Evolutionary conservation across 2,888 invertebrate species (phyloP).

Genomic region (Nowickia ferox): DNA sequence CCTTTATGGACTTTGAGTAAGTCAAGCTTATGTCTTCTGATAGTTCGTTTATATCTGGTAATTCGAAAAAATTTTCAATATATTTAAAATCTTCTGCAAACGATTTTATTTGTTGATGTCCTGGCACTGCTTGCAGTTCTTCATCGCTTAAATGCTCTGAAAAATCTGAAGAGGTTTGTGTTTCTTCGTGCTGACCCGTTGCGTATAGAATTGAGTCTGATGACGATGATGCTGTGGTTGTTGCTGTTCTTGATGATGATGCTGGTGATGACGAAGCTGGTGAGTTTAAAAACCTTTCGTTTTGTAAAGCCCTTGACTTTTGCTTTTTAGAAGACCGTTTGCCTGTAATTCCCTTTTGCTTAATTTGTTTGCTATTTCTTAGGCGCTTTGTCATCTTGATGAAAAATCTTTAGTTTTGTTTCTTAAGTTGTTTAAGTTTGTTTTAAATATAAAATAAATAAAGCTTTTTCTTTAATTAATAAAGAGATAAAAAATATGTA

Average conservation of each 20-base stretch:
- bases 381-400: background rate
- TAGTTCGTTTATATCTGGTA: slow-evolving; percentile 73
- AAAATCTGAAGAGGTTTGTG: background rate
- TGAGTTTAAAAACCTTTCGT: background rate
- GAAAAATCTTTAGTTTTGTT: background rate
- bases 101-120: background rate
- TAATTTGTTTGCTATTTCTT: background rate
- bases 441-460: background rate
- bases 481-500: background rate
- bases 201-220: background rate
- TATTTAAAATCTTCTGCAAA: slow-evolving; percentile 65
- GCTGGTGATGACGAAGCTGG: background rate
- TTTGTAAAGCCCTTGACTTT: background rate
- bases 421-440: background rate
- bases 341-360: background rate
- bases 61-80: slow-evolving; percentile 69
- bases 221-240: background rate
- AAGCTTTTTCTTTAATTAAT: too few relatives aligned
- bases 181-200: background rate
- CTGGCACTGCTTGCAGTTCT: background rate
- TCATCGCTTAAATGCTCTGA: background rate
- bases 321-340: background rate
- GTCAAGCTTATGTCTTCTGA: slow-evolving; percentile 58
- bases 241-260: background rate
- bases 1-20: background rate